Percentiles rank a stretch among this genome's conserved stretches.
These are phyloP conservation scores for Scaeva pyrastri DNA, from an alignment of 2,888 invertebrate genomes.

Conservation along the genomic window DNA sequence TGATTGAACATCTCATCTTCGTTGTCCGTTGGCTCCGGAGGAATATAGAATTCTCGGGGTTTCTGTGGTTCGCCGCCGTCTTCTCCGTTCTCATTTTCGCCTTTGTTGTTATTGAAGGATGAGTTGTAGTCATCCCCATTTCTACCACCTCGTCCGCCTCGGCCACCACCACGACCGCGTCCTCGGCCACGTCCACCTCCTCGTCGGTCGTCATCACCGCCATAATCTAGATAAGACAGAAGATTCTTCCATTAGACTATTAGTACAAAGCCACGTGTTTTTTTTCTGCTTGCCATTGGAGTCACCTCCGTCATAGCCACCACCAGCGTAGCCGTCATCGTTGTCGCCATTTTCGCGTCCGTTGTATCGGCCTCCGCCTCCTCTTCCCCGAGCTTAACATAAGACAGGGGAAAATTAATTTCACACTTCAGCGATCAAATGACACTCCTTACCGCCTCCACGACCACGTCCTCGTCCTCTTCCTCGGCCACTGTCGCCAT, in stretches of 20 bases:
- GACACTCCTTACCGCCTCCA: constrained; percentile 51
- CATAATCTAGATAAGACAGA: constrained; percentile 23
- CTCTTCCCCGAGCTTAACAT: constrained; percentile 24
- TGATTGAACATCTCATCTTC: constrained; percentile 89
- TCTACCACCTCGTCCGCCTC: constrained; percentile 72
- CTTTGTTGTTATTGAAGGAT: constrained; percentile 52
- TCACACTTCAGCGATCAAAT: neutral
- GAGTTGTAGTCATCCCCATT: constrained; percentile 48
- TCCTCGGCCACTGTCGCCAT: constrained; percentile 55
- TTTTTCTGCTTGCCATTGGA: constrained; percentile 72
- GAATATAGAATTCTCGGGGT: constrained; percentile 88
- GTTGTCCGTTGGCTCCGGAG: constrained; percentile 89
- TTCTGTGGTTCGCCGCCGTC: constrained; percentile 83
- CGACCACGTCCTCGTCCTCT: constrained; percentile 60
- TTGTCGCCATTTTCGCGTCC: constrained; percentile 77
- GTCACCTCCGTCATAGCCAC: constrained; percentile 77
- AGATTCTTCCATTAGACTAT: neutral
- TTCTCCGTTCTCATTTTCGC: constrained; percentile 42
- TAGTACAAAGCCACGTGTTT: constrained; percentile 26
- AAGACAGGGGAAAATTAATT: constrained; percentile 51
- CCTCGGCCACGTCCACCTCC: constrained; percentile 76
- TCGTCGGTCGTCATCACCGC: constrained; percentile 68
- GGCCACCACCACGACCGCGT: constrained; percentile 57
- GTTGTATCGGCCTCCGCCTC: constrained; percentile 81
- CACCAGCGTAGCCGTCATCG: constrained; percentile 75